Evolutionary conservation across 2,113 vertebrate species (phyloP).

Genomic region (Actenoides hombroni): DNA sequence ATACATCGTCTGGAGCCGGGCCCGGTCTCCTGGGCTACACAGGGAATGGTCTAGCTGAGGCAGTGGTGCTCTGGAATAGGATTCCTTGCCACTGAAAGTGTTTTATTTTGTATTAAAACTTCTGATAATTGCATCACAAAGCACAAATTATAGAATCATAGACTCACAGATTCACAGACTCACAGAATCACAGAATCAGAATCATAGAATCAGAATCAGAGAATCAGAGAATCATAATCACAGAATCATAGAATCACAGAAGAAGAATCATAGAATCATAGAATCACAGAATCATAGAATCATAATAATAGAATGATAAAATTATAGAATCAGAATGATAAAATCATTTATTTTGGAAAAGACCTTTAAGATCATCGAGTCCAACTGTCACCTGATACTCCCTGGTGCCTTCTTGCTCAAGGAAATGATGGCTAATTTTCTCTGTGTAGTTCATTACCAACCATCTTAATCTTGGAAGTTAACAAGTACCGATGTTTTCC

Average conservation of each 20-base stretch:
- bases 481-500: neutral
- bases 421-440: accelerated
- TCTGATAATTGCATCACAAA: neutral
- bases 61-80: neutral
- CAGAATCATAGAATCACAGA: neutral
- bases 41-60: neutral
- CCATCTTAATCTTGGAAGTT: neutral
- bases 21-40: neutral
- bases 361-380: neutral
- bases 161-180: no score
- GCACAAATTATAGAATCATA: neutral
- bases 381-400: neutral
- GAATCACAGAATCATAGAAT: neutral
- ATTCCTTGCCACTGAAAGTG: neutral
- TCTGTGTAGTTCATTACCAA: neutral
- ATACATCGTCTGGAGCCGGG: neutral
- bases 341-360: neutral
- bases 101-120: neutral
- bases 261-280: no score
- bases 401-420: neutral
- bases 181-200: neutral
- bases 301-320: no score
- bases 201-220: neutral
- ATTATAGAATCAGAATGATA: no score
- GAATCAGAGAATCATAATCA: no score